A percentile compares a stretch with the other conserved stretches of the same genome.
phyloP scores from a whole-genome alignment of 2,888 invertebrate species.

The Ophonus ardosiacus region DNA sequence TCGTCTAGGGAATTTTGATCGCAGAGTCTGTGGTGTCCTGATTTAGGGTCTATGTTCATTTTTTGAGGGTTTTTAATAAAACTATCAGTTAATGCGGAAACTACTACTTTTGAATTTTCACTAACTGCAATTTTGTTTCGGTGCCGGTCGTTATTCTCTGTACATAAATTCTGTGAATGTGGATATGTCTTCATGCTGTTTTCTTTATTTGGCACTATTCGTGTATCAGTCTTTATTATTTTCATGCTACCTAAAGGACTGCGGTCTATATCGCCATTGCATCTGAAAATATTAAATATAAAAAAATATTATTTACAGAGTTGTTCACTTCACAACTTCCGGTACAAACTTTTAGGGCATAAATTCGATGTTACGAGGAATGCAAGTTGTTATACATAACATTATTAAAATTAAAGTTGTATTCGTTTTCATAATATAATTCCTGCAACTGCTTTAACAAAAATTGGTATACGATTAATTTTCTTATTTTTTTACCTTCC shows the following conservation, averaged over 20 bases:
- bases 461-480: too few relatives aligned
- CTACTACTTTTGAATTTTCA: slow-evolving; percentile 56
- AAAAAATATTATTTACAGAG: not conserved
- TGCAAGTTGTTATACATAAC: too few relatives aligned
- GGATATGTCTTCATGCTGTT: slow-evolving; percentile 51
- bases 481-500: too few relatives aligned
- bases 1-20: slow-evolving; percentile 72
- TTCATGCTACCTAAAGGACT: slow-evolving; percentile 66
- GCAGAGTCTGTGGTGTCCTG: slow-evolving; percentile 81
- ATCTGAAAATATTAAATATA: slow-evolving; percentile 70
- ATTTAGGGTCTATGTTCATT: slow-evolving; percentile 74
- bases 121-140: slow-evolving; percentile 52
- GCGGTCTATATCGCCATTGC: slow-evolving; percentile 77
- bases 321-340: too few relatives aligned
- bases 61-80: slow-evolving; percentile 70
- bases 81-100: slow-evolving; percentile 34
- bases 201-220: slow-evolving; percentile 65
- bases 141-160: slow-evolving; percentile 34
- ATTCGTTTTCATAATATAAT: too few relatives aligned
- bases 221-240: slow-evolving; percentile 69
- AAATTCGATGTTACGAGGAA: too few relatives aligned
- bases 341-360: too few relatives aligned
- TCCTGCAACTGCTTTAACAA: too few relatives aligned
- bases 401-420: too few relatives aligned
- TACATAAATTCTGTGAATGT: slow-evolving; percentile 23